Evolutionary conservation across 2,888 invertebrate genomes (phyloP), one percentile per base, ranked within the genome.

Genomic region (Lissocephala sabroskyi): DNA sequence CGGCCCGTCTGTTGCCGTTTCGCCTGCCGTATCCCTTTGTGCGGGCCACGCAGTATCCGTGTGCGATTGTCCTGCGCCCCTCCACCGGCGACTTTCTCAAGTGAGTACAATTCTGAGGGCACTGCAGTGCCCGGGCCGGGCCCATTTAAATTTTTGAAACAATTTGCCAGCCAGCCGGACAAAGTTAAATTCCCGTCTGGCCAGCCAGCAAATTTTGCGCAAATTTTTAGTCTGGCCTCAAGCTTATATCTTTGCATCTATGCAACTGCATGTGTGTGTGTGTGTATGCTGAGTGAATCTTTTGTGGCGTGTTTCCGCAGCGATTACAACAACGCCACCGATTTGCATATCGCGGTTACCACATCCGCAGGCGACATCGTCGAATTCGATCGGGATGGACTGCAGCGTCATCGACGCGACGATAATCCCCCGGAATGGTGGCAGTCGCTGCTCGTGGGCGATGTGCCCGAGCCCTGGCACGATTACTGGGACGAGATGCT

Each of bases 291-390:
- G 9, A 35, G 10, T 40, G 40, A 23, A 40, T 40, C 28, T 35
- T 51, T 33, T 57, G 41, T 41, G 49, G 4, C n/a, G 32, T 52
- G 45, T 54, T 56, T 55, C 51, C 60, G 53, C 86, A 94, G 94
- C 84, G 91, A 94, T 84, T 95, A 94, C 84, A 89, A 89, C 81
- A 91, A 92, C 82, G 89, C 90, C 39, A 91, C 91, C 82, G 93
- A 96, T 86, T 88, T 97, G 59, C 96, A 97, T 85, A 95, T 96
- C 82, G 96, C 95, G 48, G 89, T 96, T 58, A 95, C 95, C 45
- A 91, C 93, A 78, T 94, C 95, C 6, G 86, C 86, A 52, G 92
- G 94, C 29, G 87, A 87, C 73, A 91, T 96, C 42, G 90, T 92
- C 52, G 96, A 96, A 86, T 96, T 92, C 82, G 95, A 95, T 86